A percentile compares a stretch with the other conserved stretches of the same genome.
These are phyloP conservation scores for Triplophysa tibetana DNA, from an alignment of 2,113 vertebrate genomes.

Conservation along the genomic window DNA sequence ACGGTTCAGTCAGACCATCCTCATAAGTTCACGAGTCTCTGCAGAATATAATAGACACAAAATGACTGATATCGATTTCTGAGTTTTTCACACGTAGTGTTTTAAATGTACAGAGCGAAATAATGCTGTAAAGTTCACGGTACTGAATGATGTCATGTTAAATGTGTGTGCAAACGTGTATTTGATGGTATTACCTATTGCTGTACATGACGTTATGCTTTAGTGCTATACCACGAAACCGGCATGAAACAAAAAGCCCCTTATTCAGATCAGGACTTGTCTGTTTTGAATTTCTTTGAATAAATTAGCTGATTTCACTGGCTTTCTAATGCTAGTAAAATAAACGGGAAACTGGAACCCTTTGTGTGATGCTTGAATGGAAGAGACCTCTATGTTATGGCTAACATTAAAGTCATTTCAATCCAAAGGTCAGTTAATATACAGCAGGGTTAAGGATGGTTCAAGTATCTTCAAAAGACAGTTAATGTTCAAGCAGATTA, in stretches of 20 bases:
- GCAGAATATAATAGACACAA: too few species aligned
- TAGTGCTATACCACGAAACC: neutral
- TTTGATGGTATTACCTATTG: neutral
- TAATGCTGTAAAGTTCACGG: neutral
- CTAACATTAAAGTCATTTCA: constrained; percentile 26
- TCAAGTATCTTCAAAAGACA: constrained; percentile 9
- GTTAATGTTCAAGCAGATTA: constrained; percentile 51
- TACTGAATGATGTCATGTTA: neutral
- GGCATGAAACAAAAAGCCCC: neutral
- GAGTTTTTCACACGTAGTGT: too few species aligned
- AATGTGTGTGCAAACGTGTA: neutral
- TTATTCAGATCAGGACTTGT: neutral
- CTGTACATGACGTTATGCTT: neutral
- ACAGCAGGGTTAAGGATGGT: constrained; percentile 23
- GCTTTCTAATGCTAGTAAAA: neutral
- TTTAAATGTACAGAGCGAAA: too few species aligned
- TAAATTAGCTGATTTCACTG: neutral
- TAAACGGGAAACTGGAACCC: too few species aligned
- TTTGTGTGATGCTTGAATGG: constrained; percentile 9
- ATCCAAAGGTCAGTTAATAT: constrained; percentile 50
- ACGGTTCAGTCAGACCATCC: too few species aligned
- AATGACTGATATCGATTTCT: too few species aligned
- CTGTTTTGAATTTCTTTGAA: neutral
- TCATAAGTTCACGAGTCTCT: too few species aligned
- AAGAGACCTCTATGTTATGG: constrained; percentile 1